These are phyloP conservation scores for Leiothrix lutea DNA, from an alignment of 2,113 vertebrate species.

Conservation along the genomic window DNA sequence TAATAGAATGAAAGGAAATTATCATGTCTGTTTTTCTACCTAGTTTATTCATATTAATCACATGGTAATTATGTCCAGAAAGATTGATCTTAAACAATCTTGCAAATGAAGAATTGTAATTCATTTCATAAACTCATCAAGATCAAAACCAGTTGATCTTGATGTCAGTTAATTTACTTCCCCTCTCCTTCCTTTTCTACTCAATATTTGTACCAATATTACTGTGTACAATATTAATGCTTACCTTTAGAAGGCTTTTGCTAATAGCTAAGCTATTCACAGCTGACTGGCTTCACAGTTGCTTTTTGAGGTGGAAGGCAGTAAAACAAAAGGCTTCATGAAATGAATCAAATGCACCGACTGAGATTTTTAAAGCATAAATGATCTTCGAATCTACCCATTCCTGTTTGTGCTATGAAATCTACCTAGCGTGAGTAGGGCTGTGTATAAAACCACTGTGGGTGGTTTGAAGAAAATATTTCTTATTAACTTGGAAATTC, in stretches of 20 bases:
- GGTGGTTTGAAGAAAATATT: neutral
- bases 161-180: slow-evolving; percentile 50
- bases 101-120: slow-evolving; percentile 50
- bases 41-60: slow-evolving; percentile 64
- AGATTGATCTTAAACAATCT: slow-evolving; percentile 62
- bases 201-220: neutral
- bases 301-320: neutral
- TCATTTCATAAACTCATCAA: slow-evolving; percentile 52
- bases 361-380: neutral
- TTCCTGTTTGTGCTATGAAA: neutral
- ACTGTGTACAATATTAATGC: neutral
- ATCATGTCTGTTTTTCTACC: slow-evolving; percentile 46
- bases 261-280: neutral
- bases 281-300: neutral
- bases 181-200: slow-evolving; percentile 9
- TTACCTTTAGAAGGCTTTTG: neutral
- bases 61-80: slow-evolving; percentile 52
- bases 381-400: neutral
- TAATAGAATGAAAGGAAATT: slow-evolving; percentile 52
- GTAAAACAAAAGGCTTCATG: slow-evolving; percentile 17
- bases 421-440: neutral
- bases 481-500: neutral
- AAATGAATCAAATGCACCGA: slow-evolving; percentile 45
- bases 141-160: slow-evolving; percentile 36
- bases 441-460: neutral